Base-by-base conservation (phyloP, 2,113 vertebrate genomes). In the Pyrgilauda ruficollis region DNA sequence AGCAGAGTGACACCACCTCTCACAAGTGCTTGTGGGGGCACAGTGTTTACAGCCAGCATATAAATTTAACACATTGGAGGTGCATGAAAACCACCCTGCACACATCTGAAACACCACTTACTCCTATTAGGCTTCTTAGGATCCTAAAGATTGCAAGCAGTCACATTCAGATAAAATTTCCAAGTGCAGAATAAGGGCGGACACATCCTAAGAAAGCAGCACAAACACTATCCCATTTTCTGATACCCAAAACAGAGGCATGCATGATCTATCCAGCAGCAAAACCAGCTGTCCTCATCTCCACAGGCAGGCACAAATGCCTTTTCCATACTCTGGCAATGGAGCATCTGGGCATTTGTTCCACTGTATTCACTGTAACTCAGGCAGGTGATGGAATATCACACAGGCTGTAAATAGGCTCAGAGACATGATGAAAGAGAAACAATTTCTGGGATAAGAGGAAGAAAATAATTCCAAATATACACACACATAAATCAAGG, bases 391-490 rank as follows among this genome's bases (percentile, higher is more conserved):
- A 78, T 56, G 31, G 62, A 92, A 56, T 67, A 84, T 56, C 61
- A 47, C 0, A 0, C 2, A 2, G 59, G 43, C 74, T 79, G 55
- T 94, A 91, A 95, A 92, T 70, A 94, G 64, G 31, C 72, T 83
- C 70, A 89, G 83, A 94, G 52, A 56, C 62, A 61, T 63, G 76
- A 87, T 0, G 0, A 73, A 94, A 89, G 15, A 81, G 47, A 84
- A 81, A 50, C 66, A 59, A 35, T 81, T 93, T 89, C 84, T 82
- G 81, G 62, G 43, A 55, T 78, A 95, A 91, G 0, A 81, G 47
- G 61, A 92, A 53, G 86, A 94, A 93, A 91, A 91, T 81, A 84
- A 73, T 41, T 78, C 87, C 74, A 96, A 89, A 87, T 91, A 94
- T 78, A 92, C 52, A 70, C 43, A 56, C 68, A 77, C 24, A 89